Evolutionary conservation across 1,140 invertebrate species (phyloP).

Genomic region (Galleria mellonella): DNA sequence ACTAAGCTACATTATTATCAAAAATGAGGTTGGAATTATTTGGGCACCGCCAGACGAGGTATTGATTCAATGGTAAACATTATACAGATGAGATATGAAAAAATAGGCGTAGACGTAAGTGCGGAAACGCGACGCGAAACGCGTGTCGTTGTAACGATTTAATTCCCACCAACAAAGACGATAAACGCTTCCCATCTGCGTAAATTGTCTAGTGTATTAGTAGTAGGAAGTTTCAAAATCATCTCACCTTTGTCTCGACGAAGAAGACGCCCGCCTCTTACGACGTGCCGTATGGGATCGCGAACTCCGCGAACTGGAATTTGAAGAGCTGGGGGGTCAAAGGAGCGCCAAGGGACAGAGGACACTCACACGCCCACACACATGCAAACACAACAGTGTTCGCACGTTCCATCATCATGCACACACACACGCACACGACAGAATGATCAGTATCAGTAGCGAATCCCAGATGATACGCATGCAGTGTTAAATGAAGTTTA

Average conservation of each 20-base stretch:
- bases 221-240: not conserved
- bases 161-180: too few relatives aligned
- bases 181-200: too few relatives aligned
- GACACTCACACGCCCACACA: slow-evolving; percentile 6
- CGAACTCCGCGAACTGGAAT: slow-evolving; percentile 74
- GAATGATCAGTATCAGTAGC: slow-evolving; percentile 16
- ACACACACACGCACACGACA: slow-evolving; percentile 13
- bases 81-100: too few relatives aligned
- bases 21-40: too few relatives aligned
- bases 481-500: slow-evolving; percentile 22
- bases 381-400: slow-evolving; percentile 10
- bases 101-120: too few relatives aligned
- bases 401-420: not conserved
- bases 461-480: slow-evolving; percentile 29
- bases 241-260: slow-evolving; percentile 57
- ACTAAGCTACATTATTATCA: too few relatives aligned
- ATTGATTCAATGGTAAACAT: too few relatives aligned
- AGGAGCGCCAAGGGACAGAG: slow-evolving; percentile 31
- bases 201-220: too few relatives aligned
- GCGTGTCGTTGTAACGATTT: too few relatives aligned
- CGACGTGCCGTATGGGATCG: slow-evolving; percentile 53
- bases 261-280: slow-evolving; percentile 54
- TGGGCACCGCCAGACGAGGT: too few relatives aligned
- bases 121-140: too few relatives aligned
- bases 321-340: slow-evolving; percentile 67